A percentile compares a stretch with the other conserved stretches of the same genome.
Evolutionary conservation across 1,140 invertebrate genomes (phyloP).

Genomic region (Diabrotica undecimpunctata): DNA sequence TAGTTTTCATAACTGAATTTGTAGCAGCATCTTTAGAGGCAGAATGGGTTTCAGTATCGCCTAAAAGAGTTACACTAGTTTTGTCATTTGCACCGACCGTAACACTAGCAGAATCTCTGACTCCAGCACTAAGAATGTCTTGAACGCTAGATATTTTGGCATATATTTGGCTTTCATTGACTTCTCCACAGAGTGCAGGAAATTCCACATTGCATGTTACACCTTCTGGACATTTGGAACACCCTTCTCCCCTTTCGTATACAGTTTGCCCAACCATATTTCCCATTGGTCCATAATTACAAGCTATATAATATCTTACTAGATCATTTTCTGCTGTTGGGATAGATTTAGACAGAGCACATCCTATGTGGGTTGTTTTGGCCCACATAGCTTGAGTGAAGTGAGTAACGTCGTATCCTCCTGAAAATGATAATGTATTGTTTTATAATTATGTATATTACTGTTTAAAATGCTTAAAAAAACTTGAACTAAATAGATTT

Average conservation of each 20-base stretch:
- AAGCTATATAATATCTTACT: conserved; percentile 10
- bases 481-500: too few relatives aligned
- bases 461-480: too few relatives aligned
- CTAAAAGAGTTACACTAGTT: too few relatives aligned
- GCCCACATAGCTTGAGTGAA: conserved; percentile 24
- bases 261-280: conserved; percentile 18
- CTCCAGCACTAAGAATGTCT: too few relatives aligned
- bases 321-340: not conserved
- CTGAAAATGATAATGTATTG: too few relatives aligned
- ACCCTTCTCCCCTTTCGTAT: conserved; percentile 7
- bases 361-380: conserved; percentile 24
- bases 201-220: conserved; percentile 3
- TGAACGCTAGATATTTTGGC: too few relatives aligned
- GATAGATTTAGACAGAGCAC: conserved; percentile 10
- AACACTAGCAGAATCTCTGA: too few relatives aligned
- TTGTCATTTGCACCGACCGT: too few relatives aligned
- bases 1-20: too few relatives aligned
- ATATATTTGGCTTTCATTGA: conserved; percentile 1
- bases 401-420: conserved; percentile 6
- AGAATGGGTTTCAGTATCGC: too few relatives aligned
- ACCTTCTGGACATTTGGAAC: not conserved
- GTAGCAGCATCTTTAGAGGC: too few relatives aligned
- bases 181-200: conserved; percentile 17
- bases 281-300: conserved; percentile 27
- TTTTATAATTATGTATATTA: too few relatives aligned